Conservation (phyloP, 2,888 invertebrate genomes). For the Galeopsomyia nigrocyanea region DNA sequence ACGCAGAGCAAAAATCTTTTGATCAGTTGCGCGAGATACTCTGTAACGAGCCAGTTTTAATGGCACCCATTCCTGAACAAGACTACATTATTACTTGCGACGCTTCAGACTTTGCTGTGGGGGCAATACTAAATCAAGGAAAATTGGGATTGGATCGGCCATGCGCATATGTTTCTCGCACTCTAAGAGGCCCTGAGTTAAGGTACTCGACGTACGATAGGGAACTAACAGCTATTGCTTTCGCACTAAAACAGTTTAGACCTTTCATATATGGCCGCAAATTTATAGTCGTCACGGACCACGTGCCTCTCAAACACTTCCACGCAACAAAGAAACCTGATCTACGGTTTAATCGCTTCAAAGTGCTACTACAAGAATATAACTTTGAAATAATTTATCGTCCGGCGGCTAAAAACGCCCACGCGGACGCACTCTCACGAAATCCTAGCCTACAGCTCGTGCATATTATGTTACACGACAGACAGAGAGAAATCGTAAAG, state of each 20-base stretch:
- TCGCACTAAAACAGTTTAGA: slow-evolving; percentile 32
- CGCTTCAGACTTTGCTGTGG: slow-evolving; percentile 31
- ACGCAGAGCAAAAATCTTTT: slow-evolving; percentile 33
- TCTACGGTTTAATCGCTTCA: slow-evolving; percentile 27
- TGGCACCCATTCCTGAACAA: slow-evolving; percentile 25
- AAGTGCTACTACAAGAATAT: slow-evolving; percentile 25
- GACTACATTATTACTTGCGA: slow-evolving; percentile 44
- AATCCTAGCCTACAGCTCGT: background rate
- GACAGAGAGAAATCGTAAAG: no score
- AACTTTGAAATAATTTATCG: slow-evolving; percentile 34
- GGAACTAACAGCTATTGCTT: slow-evolving; percentile 37
- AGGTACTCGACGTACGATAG: slow-evolving; percentile 43
- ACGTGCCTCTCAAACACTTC: slow-evolving; percentile 43
- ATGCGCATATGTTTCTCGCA: slow-evolving; percentile 30
- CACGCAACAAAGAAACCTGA: slow-evolving; percentile 26
- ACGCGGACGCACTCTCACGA: slow-evolving; percentile 35
- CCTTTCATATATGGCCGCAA: slow-evolving; percentile 40
- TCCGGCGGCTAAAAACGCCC: slow-evolving; percentile 27
- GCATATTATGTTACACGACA: no score
- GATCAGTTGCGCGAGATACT: slow-evolving; percentile 46
- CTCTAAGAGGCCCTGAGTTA: background rate
- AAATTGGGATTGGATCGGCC: slow-evolving; percentile 29
- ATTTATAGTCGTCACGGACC: slow-evolving; percentile 38
- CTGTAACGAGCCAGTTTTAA: slow-evolving; percentile 29
- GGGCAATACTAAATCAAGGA: slow-evolving; percentile 36